Evolutionary conservation across 1,140 invertebrate genomes (phyloP).

Genomic region (Apis mellifera): Amel_HAv3.1 CM009931.2:27477501-27478000

Average conservation of each 20-base stretch:
- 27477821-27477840: neutral
- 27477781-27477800: neutral
- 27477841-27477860: neutral
- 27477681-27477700: too few species aligned
- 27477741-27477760: too few species aligned
- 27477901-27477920: neutral
- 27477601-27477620: too few species aligned
- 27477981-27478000: constrained; percentile 36
- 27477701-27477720: too few species aligned
- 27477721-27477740: too few species aligned
- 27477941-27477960: constrained; percentile 44
- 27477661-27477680: neutral
- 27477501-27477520: neutral
- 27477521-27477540: neutral
- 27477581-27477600: neutral
- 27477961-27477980: constrained; percentile 64
- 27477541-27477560: too few species aligned
- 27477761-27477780: too few species aligned
- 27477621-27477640: neutral
- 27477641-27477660: neutral
- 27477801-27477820: too few species aligned
- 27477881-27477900: neutral
- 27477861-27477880: neutral
- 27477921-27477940: constrained; percentile 1
- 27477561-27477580: neutral